Percentiles rank a stretch among this genome's conserved stretches.
These are phyloP conservation scores for Nephotettix cincticeps DNA, from an alignment of 1,140 invertebrate genomes.

Conservation along the genomic window DNA sequence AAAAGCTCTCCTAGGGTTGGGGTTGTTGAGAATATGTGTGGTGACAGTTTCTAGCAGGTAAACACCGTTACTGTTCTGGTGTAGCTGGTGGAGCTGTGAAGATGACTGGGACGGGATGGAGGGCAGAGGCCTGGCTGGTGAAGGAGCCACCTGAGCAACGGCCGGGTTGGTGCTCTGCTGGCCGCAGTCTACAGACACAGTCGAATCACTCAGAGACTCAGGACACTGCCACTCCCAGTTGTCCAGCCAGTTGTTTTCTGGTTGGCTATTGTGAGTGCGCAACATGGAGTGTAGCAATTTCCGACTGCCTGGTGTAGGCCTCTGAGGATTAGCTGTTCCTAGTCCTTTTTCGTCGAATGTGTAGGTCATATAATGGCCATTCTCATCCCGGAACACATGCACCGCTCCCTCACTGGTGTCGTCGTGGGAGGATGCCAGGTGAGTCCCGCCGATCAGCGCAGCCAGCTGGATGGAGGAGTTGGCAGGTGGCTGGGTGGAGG, in stretches of 20 bases:
- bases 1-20: conserved; percentile 16
- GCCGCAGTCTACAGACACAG: conserved; percentile 57
- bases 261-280: conserved; percentile 47
- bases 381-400: conserved; percentile 78
- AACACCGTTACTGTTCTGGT: conserved; percentile 28
- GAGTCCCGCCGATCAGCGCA: conserved; percentile 42
- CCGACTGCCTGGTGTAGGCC: conserved; percentile 30
- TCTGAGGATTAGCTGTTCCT: conserved; percentile 32
- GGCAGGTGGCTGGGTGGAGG: not conserved
- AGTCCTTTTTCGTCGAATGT: conserved; percentile 80
- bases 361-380: conserved; percentile 75
- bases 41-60: conserved; percentile 31
- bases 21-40: conserved; percentile 19
- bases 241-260: conserved; percentile 45
- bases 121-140: conserved; percentile 27
- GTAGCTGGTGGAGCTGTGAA: conserved; percentile 29
- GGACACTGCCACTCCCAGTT: conserved; percentile 47
- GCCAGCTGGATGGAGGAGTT: conserved; percentile 26
- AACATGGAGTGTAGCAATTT: conserved; percentile 37
- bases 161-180: not conserved
- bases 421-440: conserved; percentile 80
- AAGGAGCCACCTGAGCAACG: not conserved
- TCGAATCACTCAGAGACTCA: conserved; percentile 54
- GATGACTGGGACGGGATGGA: conserved; percentile 24
- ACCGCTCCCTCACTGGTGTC: conserved; percentile 86